A percentile compares a stretch with the other conserved stretches of the same genome.
phyloP scores from a whole-genome alignment of 2,888 invertebrate species.

The Cheilosia variabilis region DNA sequence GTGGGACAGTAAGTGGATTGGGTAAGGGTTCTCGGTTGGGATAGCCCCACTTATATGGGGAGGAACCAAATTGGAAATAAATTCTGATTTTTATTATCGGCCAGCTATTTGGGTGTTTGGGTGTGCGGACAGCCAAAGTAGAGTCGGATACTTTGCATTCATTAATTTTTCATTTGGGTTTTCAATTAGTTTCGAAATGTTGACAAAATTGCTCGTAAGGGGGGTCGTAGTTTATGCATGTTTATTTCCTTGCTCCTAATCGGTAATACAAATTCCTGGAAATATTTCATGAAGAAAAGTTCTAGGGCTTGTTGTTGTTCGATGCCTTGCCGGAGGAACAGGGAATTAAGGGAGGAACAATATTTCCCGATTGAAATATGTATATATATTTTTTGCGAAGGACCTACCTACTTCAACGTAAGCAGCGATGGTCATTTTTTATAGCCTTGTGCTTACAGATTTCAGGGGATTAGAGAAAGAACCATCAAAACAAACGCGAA shows the following conservation, averaged over 20 bases:
- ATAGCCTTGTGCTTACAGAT: too few species aligned
- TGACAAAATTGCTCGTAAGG: slow-evolving; percentile 2
- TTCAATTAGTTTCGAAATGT: slow-evolving; percentile 54
- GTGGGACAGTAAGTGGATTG: slow-evolving; percentile 56
- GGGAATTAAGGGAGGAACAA: too few species aligned
- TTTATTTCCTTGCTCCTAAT: neutral
- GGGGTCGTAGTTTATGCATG: neutral
- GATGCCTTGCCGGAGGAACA: too few species aligned
- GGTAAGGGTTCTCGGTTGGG: slow-evolving; percentile 29
- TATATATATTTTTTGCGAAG: too few species aligned
- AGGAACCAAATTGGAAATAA: slow-evolving; percentile 28
- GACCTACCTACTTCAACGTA: too few species aligned
- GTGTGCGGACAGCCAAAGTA: neutral
- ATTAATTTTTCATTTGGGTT: slow-evolving; percentile 55
- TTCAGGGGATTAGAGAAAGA: too few species aligned
- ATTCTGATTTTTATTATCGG: slow-evolving; percentile 45
- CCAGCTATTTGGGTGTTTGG: neutral
- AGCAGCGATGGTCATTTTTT: too few species aligned
- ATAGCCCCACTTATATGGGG: neutral
- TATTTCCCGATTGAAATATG: too few species aligned
- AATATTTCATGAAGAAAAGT: neutral
- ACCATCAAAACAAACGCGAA: too few species aligned
- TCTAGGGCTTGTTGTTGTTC: neutral
- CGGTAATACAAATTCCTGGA: neutral
- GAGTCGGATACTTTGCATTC: slow-evolving; percentile 3